Evolutionary conservation across 2,113 vertebrate species (phyloP).

Genomic region (Zapornia atra): DNA sequence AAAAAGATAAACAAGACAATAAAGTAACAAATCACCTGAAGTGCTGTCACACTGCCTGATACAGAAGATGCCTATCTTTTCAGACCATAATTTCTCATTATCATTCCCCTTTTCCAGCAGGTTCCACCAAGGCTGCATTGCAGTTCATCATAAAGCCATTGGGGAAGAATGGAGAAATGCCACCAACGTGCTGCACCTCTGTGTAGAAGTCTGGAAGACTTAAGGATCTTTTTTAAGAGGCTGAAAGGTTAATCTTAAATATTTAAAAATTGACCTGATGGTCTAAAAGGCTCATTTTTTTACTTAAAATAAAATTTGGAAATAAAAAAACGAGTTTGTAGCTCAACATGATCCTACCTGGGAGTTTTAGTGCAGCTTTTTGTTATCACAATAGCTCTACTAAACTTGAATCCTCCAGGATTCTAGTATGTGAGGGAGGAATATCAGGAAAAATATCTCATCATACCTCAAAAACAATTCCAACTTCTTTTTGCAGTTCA

Average conservation of each 20-base stretch:
- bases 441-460: background rate
- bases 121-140: background rate
- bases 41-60: background rate
- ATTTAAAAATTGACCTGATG: background rate
- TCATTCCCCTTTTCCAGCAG: background rate
- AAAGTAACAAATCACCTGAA: background rate
- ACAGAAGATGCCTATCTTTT: background rate
- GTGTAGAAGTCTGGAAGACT: fast-evolving
- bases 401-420: background rate
- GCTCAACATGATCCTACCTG: background rate
- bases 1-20: background rate
- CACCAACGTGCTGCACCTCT: background rate
- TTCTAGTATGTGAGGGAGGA: background rate
- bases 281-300: background rate
- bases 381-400: background rate
- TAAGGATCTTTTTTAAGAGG: background rate
- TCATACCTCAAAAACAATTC: background rate
- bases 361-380: background rate
- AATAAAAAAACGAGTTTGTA: background rate
- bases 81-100: background rate
- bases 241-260: background rate
- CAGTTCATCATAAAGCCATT: background rate
- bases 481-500: background rate
- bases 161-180: background rate
- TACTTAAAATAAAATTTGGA: background rate